These are phyloP conservation scores for Parnassius glacialis DNA, from an alignment of 2,888 invertebrate species.

Conservation along the genomic window DNA sequence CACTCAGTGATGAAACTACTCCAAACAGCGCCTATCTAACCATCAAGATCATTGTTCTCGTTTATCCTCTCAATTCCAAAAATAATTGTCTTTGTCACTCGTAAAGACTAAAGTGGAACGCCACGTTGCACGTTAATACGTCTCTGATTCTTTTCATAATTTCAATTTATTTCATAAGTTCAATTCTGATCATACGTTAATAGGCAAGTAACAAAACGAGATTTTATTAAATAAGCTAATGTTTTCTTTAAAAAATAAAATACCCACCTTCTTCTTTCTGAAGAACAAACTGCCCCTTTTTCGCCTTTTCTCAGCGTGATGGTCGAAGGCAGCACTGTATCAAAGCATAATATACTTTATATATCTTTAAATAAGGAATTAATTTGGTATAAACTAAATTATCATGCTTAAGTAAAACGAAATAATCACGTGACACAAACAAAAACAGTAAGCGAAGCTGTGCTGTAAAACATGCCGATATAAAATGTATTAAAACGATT, in stretches of 20 bases:
- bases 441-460: slow-evolving; percentile 46
- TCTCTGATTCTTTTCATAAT: too few relatives aligned
- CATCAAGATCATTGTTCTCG: too few relatives aligned
- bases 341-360: slow-evolving; percentile 27
- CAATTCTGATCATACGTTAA: too few relatives aligned
- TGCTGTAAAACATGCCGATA: slow-evolving; percentile 37
- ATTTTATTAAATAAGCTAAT: neutral
- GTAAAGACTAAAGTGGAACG: too few relatives aligned
- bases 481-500: neutral
- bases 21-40: too few relatives aligned
- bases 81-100: too few relatives aligned
- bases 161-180: too few relatives aligned
- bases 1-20: too few relatives aligned
- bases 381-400: slow-evolving; percentile 4
- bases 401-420: slow-evolving; percentile 12
- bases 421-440: slow-evolving; percentile 24
- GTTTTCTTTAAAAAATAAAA: neutral
- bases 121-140: too few relatives aligned
- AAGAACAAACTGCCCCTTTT: slow-evolving; percentile 95
- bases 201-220: slow-evolving; percentile 19
- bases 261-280: slow-evolving; percentile 90
- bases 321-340: slow-evolving; percentile 83
- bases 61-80: too few relatives aligned
- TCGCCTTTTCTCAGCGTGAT: slow-evolving; percentile 91
- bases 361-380: neutral